These are phyloP conservation scores for Danio tinwini DNA, from an alignment of 2,797 vertebrate genomes.

Conservation along the genomic window DNA sequence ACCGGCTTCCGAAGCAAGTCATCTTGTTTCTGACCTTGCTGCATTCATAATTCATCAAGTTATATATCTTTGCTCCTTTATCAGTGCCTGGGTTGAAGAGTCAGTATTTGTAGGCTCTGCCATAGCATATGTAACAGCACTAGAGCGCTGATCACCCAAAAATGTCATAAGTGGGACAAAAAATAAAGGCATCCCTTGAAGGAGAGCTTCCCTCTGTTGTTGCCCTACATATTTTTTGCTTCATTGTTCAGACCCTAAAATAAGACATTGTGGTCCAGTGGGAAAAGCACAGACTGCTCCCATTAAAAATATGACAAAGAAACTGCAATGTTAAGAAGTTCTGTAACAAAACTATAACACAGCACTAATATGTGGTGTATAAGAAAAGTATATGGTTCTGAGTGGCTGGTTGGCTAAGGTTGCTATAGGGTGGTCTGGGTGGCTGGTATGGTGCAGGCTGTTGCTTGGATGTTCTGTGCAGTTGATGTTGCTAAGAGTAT, in stretches of 20 bases:
- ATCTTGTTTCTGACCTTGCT: slow-evolving; percentile 74
- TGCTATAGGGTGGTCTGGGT: too few relatives aligned
- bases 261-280: slow-evolving; percentile 60
- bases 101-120: slow-evolving; percentile 65
- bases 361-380: neutral
- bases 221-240: slow-evolving; percentile 77
- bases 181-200: slow-evolving; percentile 79
- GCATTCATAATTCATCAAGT: slow-evolving; percentile 72
- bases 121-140: slow-evolving; percentile 36
- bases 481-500: too few relatives aligned
- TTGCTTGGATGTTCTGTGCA: neutral
- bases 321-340: slow-evolving; percentile 54
- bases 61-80: slow-evolving; percentile 51
- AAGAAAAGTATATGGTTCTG: too few relatives aligned
- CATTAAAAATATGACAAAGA: slow-evolving; percentile 72
- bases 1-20: slow-evolving; percentile 59
- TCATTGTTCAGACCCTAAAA: slow-evolving; percentile 69
- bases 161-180: slow-evolving; percentile 72
- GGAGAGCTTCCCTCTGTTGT: slow-evolving; percentile 70
- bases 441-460: too few relatives aligned
- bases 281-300: slow-evolving; percentile 54
- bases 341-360: slow-evolving; percentile 55
- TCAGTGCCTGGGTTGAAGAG: slow-evolving; percentile 66
- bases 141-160: slow-evolving; percentile 22
- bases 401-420: too few relatives aligned